A percentile compares a stretch with the other conserved stretches of the same genome.
Conservation (phyloP, 2,888 invertebrate species). For the Heliconius ismenius region DNA sequence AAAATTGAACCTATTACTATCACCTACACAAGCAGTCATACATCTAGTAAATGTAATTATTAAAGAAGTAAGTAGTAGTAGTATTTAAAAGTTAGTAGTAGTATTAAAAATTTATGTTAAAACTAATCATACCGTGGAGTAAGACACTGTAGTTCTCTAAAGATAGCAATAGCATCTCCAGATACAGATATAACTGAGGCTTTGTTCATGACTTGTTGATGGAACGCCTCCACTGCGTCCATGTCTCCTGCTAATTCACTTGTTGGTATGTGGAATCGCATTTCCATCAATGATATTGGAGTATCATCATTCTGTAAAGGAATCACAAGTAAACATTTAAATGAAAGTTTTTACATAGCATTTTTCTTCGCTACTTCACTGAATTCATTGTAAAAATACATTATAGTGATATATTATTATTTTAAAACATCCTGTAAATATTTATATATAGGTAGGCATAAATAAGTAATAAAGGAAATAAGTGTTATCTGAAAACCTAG, state of each 20-base stretch:
- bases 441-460: neutral
- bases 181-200: slow-evolving; percentile 99
- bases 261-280: slow-evolving; percentile 98
- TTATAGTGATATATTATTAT: neutral
- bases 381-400: neutral
- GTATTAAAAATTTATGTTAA: too few relatives aligned
- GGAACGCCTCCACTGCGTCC: slow-evolving; percentile 98
- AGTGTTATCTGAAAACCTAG: too few relatives aligned
- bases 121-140: slow-evolving; percentile 90
- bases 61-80: too few relatives aligned
- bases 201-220: slow-evolving; percentile 97
- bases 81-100: too few relatives aligned
- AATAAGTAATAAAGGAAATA: too few relatives aligned
- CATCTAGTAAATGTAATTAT: neutral
- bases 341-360: neutral
- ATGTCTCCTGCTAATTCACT: slow-evolving; percentile 91
- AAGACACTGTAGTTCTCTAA: slow-evolving; percentile 97
- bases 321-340: neutral
- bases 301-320: slow-evolving; percentile 95
- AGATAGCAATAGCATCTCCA: slow-evolving; percentile 98
- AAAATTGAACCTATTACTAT: neutral
- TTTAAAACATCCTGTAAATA: neutral
- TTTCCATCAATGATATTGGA: slow-evolving; percentile 97
- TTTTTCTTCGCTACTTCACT: neutral
- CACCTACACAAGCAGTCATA: neutral